Evolutionary conservation across 1,140 invertebrate genomes (phyloP).

Genomic region (Mycetomoellerius zeteki): DNA sequence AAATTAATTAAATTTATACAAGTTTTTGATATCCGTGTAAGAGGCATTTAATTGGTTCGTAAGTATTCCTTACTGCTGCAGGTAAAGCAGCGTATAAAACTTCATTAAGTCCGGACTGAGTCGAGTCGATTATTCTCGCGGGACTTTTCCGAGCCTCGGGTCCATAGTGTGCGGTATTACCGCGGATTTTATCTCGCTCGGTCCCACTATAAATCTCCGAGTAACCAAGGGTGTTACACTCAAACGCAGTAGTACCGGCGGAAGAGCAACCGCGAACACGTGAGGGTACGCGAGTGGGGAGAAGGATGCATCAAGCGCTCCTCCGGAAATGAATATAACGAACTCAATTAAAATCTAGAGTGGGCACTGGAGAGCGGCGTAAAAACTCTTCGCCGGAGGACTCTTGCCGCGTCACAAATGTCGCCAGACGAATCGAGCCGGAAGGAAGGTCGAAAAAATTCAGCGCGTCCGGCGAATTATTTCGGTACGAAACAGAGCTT

Average conservation of each 20-base stretch:
- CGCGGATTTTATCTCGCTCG: slow-evolving; percentile 69
- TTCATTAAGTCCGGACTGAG: slow-evolving; percentile 30
- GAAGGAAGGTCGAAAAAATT: slow-evolving; percentile 56
- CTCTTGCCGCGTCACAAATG: slow-evolving; percentile 61
- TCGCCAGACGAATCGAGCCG: slow-evolving; percentile 50
- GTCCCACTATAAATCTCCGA: slow-evolving; percentile 69
- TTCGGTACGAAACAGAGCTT: slow-evolving; percentile 8
- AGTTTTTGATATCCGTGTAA: background rate
- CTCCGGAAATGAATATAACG: slow-evolving; percentile 70
- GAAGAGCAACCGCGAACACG: slow-evolving; percentile 38
- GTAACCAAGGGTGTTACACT: slow-evolving; percentile 68
- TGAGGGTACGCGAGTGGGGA: background rate
- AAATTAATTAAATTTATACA: background rate
- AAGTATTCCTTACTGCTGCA: background rate
- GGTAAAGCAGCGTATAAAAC: slow-evolving; percentile 17
- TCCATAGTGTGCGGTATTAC: slow-evolving; percentile 60
- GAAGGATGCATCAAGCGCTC: slow-evolving; percentile 53
- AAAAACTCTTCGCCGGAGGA: slow-evolving; percentile 55
- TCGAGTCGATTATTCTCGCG: slow-evolving; percentile 49
- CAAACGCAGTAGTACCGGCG: slow-evolving; percentile 57
- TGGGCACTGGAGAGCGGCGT: slow-evolving; percentile 61
- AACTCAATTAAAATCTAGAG: slow-evolving; percentile 71
- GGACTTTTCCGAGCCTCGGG: slow-evolving; percentile 29
- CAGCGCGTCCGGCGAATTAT: slow-evolving; percentile 44
- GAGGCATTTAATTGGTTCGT: slow-evolving; percentile 15